Conservation (phyloP, 2,113 vertebrate species). For the Phylloscopus trochiloides region DNA sequence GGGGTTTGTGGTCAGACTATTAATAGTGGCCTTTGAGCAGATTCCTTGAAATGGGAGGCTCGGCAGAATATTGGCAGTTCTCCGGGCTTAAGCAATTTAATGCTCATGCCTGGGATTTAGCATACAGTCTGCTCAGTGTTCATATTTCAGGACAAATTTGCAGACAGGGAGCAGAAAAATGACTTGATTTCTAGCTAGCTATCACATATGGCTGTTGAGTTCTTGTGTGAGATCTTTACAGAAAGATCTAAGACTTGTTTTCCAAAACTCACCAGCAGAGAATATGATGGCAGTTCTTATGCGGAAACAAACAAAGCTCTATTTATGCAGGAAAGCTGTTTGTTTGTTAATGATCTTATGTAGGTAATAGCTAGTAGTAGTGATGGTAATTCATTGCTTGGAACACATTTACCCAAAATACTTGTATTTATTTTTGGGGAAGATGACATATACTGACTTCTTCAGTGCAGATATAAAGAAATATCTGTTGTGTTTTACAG, state of each 20-base stretch:
- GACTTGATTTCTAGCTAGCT: conserved; percentile 18
- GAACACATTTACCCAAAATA: conserved; percentile 16
- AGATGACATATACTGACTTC: conserved; percentile 38
- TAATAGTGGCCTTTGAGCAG: background rate
- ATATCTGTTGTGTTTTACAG: conserved; percentile 41
- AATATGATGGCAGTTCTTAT: conserved; percentile 23
- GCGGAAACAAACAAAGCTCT: conserved; percentile 45
- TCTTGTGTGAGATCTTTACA: conserved; percentile 12
- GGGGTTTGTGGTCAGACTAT: background rate
- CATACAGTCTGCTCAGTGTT: background rate
- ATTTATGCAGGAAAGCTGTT: conserved; percentile 33
- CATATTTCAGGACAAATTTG: conserved; percentile 12
- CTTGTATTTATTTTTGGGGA: conserved; percentile 28
- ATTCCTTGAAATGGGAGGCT: background rate
- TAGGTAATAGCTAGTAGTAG: conserved; percentile 30
- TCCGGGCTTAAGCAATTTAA: background rate
- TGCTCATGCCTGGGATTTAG: background rate
- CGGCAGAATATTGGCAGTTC: background rate
- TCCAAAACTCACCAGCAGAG: conserved; percentile 7
- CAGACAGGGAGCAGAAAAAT: conserved; percentile 20
- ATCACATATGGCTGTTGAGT: conserved; percentile 28
- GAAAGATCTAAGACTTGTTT: conserved; percentile 26
- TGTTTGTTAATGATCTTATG: conserved; percentile 4
- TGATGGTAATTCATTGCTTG: background rate
- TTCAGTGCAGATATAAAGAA: conserved; percentile 37